Evolutionary conservation across 1,140 invertebrate species (phyloP).

Genomic region (Apocrypta bakeri): DNA sequence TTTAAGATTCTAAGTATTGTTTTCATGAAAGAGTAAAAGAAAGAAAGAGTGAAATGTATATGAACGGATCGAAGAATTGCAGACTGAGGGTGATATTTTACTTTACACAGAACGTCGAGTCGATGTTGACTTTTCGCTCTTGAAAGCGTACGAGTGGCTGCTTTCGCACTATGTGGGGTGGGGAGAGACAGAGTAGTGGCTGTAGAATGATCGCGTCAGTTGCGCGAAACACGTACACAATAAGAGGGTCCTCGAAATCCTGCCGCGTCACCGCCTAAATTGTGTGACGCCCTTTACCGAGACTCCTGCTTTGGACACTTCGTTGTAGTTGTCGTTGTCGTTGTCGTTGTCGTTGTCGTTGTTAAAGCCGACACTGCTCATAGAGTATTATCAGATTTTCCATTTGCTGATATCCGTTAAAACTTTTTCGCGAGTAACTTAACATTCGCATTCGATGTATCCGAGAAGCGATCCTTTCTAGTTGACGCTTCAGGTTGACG

Average conservation of each 20-base stretch:
- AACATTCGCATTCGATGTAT: no score
- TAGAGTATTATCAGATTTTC: no score
- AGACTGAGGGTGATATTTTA: neutral
- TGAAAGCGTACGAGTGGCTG: conserved; percentile 32
- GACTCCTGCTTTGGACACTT: conserved; percentile 26
- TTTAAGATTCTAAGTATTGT: neutral
- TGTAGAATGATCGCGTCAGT: conserved; percentile 37
- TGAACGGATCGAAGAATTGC: neutral
- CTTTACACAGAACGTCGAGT: conserved; percentile 6
- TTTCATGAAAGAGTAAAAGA: neutral
- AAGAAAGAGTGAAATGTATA: neutral
- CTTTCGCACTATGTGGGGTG: conserved; percentile 2
- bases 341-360: no score
- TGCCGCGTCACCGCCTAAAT: conserved; percentile 14
- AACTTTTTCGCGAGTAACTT: no score
- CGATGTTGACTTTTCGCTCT: conserved; percentile 35
- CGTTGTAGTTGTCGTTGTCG: no score
- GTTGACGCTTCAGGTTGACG: no score
- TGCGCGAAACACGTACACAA: conserved; percentile 42
- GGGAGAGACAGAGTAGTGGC: neutral
- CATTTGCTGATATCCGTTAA: no score
- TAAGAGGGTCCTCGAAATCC: conserved; percentile 28
- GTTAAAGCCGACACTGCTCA: no score
- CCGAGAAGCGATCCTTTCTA: no score
- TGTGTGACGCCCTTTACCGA: neutral